Percentiles rank a stretch among this genome's conserved stretches.
Evolutionary conservation across 2,113 vertebrate species (phyloP).

Genomic region (Poeciliopsis turrubarensis): DNA sequence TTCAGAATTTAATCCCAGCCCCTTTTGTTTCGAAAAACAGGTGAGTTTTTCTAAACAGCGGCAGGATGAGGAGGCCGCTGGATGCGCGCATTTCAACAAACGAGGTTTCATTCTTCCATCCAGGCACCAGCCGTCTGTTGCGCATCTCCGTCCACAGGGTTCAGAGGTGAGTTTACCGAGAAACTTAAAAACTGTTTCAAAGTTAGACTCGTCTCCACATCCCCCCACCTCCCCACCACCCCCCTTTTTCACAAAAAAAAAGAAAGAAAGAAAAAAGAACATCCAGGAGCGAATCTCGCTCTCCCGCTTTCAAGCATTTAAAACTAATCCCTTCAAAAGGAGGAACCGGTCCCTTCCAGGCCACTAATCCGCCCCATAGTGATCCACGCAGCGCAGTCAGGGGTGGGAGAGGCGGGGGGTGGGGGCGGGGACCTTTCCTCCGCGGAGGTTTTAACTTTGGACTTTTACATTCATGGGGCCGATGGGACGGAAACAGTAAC

Average conservation of each 20-base stretch:
- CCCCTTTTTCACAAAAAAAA: slow-evolving; percentile 5
- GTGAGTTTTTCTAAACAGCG: too few species aligned
- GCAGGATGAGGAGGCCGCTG: too few species aligned
- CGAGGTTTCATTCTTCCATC: background rate
- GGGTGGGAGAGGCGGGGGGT: slow-evolving; percentile 7
- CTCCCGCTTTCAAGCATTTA: slow-evolving; percentile 55
- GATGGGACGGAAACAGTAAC: slow-evolving; percentile 78
- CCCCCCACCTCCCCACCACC: too few species aligned
- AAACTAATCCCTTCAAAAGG: slow-evolving; percentile 78
- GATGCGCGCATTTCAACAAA: too few species aligned
- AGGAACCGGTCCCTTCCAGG: slow-evolving; percentile 58
- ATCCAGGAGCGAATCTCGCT: slow-evolving; percentile 60
- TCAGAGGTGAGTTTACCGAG: slow-evolving; percentile 74
- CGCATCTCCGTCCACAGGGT: slow-evolving; percentile 45
- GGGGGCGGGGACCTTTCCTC: slow-evolving; percentile 46
- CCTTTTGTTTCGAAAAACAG: background rate
- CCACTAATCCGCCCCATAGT: slow-evolving; percentile 70
- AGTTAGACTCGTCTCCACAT: slow-evolving; percentile 58
- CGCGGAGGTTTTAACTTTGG: slow-evolving; percentile 75
- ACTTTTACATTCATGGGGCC: slow-evolving; percentile 80
- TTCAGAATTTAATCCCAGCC: background rate
- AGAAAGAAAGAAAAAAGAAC: slow-evolving; percentile 70
- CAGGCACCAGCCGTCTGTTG: slow-evolving; percentile 40
- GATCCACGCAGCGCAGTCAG: slow-evolving; percentile 46
- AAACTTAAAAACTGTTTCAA: slow-evolving; percentile 75